phyloP scores from a whole-genome alignment of 2,113 vertebrate species.

The Zosterops japonicus region DNA sequence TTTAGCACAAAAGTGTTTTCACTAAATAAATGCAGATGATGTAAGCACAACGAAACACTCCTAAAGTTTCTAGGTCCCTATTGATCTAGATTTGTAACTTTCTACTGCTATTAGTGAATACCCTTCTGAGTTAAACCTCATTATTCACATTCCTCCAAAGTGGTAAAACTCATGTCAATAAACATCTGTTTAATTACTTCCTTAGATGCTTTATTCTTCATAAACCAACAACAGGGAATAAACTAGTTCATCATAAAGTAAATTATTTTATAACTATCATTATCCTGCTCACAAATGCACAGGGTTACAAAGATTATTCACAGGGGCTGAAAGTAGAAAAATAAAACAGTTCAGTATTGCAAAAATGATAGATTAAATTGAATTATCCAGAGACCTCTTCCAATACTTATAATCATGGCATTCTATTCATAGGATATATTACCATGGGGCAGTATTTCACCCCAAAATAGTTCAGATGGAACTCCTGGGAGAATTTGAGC shows the following conservation, averaged over 20 bases:
- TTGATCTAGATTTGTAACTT: background rate
- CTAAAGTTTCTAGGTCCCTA: background rate
- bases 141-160: constrained; percentile 30
- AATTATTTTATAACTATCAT: background rate
- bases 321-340: background rate
- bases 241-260: background rate
- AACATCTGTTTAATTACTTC: constrained; percentile 44
- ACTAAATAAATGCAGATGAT: background rate
- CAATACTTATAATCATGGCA: background rate
- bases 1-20: background rate
- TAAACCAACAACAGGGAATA: constrained; percentile 6
- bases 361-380: background rate
- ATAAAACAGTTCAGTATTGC: background rate
- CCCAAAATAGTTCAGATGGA: background rate
- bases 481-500: background rate
- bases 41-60: background rate
- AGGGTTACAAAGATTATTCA: background rate
- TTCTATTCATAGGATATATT: background rate
- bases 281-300: background rate
- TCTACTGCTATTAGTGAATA: background rate
- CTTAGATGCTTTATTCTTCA: constrained; percentile 9
- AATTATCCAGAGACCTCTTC: background rate
- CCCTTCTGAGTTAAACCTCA: background rate
- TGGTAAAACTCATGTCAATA: constrained; percentile 6
- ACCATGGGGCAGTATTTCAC: background rate